Conservation (phyloP, 2,888 invertebrate genomes). For the Agrochola lota region DNA sequence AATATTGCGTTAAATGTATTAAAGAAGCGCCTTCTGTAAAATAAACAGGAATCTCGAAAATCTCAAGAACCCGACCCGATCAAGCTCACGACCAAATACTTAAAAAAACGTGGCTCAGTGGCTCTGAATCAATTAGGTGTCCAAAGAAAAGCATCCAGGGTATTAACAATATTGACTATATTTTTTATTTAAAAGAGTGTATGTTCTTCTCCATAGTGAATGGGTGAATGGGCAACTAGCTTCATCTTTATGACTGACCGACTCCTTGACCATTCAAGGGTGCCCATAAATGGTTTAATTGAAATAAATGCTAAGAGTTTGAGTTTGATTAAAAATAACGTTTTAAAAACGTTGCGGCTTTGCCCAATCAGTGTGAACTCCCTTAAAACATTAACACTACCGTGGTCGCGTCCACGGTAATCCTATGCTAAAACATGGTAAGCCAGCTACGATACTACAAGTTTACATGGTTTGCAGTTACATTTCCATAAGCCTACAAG, state of each 20-base stretch:
- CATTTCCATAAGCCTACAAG: slow-evolving; percentile 50
- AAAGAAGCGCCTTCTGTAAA: not conserved
- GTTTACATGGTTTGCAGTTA: slow-evolving; percentile 59
- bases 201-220: not conserved
- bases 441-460: slow-evolving; percentile 61
- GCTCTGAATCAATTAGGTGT: not conserved
- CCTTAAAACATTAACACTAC: slow-evolving; percentile 49
- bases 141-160: not conserved
- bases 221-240: not conserved
- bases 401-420: slow-evolving; percentile 59
- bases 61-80: not conserved
- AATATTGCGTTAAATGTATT: not conserved
- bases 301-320: not conserved
- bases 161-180: not conserved
- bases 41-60: not conserved
- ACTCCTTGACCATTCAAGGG: not conserved
- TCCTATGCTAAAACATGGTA: slow-evolving; percentile 70
- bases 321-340: not conserved
- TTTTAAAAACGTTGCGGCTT: not conserved
- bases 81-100: not conserved
- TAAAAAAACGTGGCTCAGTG: not conserved
- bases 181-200: not conserved
- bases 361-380: slow-evolving; percentile 18
- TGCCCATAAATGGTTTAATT: not conserved
- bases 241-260: not conserved